Base-by-base conservation (phyloP, 1,140 invertebrate species). In the Geopemphigus sp. region DNA sequence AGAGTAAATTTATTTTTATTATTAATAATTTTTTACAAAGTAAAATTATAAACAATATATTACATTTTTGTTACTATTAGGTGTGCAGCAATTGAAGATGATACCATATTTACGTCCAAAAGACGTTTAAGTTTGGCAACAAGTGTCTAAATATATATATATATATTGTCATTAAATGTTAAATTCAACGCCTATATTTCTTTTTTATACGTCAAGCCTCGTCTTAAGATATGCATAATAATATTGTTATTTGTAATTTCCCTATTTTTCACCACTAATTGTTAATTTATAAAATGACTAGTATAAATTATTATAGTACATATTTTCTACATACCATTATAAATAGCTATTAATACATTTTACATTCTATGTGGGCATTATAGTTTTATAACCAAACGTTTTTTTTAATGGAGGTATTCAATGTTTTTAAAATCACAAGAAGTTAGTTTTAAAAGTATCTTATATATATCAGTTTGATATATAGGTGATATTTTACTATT, bases 81-180 rank as follows among this genome's bases (percentile, higher is more conserved):
- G n/a, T 63, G 74, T 63, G 22, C 56, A 26, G 39, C 39, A 47
- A 11, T 63, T 22, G 56, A 63, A 47, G 57, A 78, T 50, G 22
- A 78, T 45, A 14, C 29, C 8, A 57, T 61, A 19, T 61, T 61
- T 61, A 50, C 22, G 17, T 4, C 74, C 22, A 78, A 61, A 78
- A 78, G 57, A 50, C 57, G 57, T 50, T 50, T 17, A 32, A 61
- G 56, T 61, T 63, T 59, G 19, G 57, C 74, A 61, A 78, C 74
- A 32, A 61, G 22, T 59, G 74, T 78, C 17, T 78, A 24, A 53
- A 22, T 53, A 70, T 39, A 39, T 78, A 10, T 78, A 24, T 26
- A 22, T 53, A 70, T 39, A 39, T 8, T 63, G 10, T 47, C 19
- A 68, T 19, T 53, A 72, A 72, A 24, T 17, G 1, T 68, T 50